These are phyloP conservation scores for Cryptoblepharus egeriae DNA, from an alignment of 2,797 vertebrate species.

Conservation along the genomic window DNA sequence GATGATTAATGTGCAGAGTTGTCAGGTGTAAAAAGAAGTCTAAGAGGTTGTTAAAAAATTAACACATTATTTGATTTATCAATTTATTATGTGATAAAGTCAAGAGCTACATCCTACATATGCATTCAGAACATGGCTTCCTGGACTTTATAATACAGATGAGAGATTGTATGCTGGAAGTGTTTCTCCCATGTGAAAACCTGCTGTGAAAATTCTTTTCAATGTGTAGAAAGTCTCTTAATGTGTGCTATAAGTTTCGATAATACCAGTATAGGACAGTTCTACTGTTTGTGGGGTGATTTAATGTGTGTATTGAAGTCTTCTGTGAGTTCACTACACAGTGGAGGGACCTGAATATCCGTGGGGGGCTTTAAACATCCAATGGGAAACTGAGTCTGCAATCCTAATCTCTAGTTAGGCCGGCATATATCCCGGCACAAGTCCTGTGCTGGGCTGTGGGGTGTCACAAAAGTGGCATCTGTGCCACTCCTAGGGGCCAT, in stretches of 20 bases:
- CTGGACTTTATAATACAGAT: not conserved
- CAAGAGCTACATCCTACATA: not conserved
- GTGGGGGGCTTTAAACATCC: no score
- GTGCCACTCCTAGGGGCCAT: no score
- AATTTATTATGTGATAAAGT: constrained; percentile 1
- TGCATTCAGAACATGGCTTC: not conserved
- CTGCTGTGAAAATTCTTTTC: no score
- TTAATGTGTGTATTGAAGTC: not conserved
- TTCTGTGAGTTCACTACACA: not conserved
- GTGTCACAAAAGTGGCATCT: no score
- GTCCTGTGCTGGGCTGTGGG: no score
- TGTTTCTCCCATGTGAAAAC: not conserved
- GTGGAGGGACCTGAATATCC: not conserved
- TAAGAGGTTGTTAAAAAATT: constrained; percentile 5
- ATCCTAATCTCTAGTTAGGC: no score
- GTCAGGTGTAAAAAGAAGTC: not conserved
- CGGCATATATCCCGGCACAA: no score
- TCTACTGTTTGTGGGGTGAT: not conserved
- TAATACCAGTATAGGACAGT: not conserved
- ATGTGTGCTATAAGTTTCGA: not conserved
- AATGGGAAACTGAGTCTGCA: no score
- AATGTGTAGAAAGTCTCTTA: no score
- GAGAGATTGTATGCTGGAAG: not conserved
- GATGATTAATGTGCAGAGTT: not conserved
- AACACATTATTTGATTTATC: not conserved